These are phyloP conservation scores for Calameuta pallipes DNA, from an alignment of 2,888 invertebrate genomes.

Conservation along the genomic window DNA sequence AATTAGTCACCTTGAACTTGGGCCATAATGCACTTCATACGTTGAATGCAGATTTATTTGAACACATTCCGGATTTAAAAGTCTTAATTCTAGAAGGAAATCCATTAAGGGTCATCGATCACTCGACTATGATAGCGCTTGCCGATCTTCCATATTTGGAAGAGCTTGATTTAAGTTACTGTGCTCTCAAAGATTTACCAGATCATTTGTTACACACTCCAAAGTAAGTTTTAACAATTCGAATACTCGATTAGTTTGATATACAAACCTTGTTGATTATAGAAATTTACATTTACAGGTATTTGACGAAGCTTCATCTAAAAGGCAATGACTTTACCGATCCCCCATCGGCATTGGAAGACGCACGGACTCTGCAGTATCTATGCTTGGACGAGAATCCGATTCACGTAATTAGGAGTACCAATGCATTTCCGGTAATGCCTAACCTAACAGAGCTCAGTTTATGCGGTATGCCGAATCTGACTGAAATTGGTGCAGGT, in stretches of 20 bases:
- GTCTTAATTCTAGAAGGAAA: constrained; percentile 80
- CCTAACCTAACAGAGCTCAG: constrained; percentile 74
- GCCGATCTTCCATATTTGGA: constrained; percentile 74
- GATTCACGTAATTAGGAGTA: constrained; percentile 70
- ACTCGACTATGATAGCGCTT: constrained; percentile 73
- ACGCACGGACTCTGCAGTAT: constrained; percentile 71
- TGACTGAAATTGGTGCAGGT: constrained; percentile 70
- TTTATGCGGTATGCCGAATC: constrained; percentile 75
- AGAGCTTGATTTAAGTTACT: constrained; percentile 79
- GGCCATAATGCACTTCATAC: constrained; percentile 79
- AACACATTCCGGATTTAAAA: constrained; percentile 77
- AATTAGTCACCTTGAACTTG: constrained; percentile 73
- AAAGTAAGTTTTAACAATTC: constrained; percentile 38
- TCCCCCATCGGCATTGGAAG: constrained; percentile 73
- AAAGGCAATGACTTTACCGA: constrained; percentile 73
- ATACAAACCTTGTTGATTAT: background rate
- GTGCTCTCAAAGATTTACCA: constrained; percentile 73
- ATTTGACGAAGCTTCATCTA: constrained; percentile 75
- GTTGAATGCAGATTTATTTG: constrained; percentile 79
- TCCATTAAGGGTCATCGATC: constrained; percentile 76
- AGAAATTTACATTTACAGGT: constrained; percentile 44
- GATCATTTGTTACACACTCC: constrained; percentile 77
- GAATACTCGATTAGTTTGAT: background rate
- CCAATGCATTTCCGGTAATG: constrained; percentile 73
- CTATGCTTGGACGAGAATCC: constrained; percentile 80